Percentiles rank a stretch among this genome's conserved stretches.
phyloP scores from a whole-genome alignment of 2,797 vertebrate species.

The Denticeps clupeoides region DNA sequence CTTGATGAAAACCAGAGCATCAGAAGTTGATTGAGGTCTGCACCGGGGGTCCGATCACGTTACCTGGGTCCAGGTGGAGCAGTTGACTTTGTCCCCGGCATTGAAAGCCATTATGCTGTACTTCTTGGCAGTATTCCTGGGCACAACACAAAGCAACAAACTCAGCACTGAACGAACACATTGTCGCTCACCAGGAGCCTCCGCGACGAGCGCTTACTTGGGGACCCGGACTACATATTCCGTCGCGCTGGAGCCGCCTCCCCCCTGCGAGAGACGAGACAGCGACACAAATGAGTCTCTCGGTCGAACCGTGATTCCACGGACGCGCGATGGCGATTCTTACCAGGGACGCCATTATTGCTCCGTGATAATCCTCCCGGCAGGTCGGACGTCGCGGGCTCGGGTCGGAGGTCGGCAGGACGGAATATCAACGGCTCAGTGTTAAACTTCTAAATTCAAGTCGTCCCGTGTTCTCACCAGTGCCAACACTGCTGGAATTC shows the following conservation, averaged over 20 bases:
- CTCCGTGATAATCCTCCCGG: too few species aligned
- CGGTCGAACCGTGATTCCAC: too few species aligned
- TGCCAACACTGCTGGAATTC: too few species aligned
- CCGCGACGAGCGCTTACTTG: constrained; percentile 61
- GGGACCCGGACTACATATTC: constrained; percentile 82
- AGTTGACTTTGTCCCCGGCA: constrained; percentile 78
- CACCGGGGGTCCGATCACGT: too few species aligned
- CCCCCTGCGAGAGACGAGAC: constrained; percentile 50
- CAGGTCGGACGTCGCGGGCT: too few species aligned
- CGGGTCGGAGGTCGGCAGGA: too few species aligned
- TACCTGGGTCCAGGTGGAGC: constrained; percentile 83
- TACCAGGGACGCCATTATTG: too few species aligned
- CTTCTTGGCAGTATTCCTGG: constrained; percentile 76
- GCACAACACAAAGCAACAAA: background rate
- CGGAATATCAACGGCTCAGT: too few species aligned
- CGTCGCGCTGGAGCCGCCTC: constrained; percentile 67
- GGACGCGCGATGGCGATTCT: too few species aligned
- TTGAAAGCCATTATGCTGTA: constrained; percentile 92
- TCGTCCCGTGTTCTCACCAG: too few species aligned
- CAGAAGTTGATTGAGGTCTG: too few species aligned
- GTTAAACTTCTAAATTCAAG: too few species aligned
- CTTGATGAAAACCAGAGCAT: background rate
- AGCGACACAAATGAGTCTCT: constrained; percentile 2
- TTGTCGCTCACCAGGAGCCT: background rate
- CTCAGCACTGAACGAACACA: background rate